Percentiles rank a stretch among this genome's conserved stretches.
These are phyloP conservation scores for Cyclargus thomasi DNA, from an alignment of 1,140 invertebrate genomes.

Conservation along the genomic window DNA sequence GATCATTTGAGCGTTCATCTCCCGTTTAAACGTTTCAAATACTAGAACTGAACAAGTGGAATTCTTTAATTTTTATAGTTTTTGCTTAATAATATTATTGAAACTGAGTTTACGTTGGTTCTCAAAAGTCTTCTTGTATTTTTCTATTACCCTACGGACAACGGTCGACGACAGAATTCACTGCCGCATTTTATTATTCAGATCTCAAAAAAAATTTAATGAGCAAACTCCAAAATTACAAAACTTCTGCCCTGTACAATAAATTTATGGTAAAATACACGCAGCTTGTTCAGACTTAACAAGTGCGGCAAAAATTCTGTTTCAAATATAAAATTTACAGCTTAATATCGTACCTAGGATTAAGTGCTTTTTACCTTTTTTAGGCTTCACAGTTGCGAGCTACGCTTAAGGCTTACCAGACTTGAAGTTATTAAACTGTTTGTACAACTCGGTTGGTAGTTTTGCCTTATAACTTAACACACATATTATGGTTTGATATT, in stretches of 20 bases:
- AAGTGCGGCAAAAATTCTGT: background rate
- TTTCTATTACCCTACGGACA: background rate
- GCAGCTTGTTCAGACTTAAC: background rate
- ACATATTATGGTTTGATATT: background rate
- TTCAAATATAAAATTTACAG: background rate
- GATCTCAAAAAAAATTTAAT: background rate
- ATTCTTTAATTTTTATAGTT: background rate
- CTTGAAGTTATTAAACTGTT: slow-evolving; percentile 1
- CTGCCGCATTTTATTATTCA: too few relatives aligned
- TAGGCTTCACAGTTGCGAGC: background rate
- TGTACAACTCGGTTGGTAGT: background rate
- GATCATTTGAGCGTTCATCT: background rate
- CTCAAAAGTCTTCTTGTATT: background rate
- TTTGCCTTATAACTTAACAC: background rate
- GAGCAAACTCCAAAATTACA: background rate
- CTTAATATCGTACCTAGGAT: slow-evolving; percentile 3
- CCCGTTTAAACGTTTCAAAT: background rate
- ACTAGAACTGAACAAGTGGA: background rate
- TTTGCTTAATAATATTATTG: too few relatives aligned
- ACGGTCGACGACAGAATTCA: too few relatives aligned
- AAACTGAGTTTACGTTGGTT: too few relatives aligned
- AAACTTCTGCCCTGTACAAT: background rate
- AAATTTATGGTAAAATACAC: background rate
- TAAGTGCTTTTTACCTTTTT: slow-evolving; percentile 1
- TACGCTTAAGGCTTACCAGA: background rate